Base-by-base conservation (phyloP, 2,888 invertebrate species). In the Sinopyrophorus schimmeli region DNA sequence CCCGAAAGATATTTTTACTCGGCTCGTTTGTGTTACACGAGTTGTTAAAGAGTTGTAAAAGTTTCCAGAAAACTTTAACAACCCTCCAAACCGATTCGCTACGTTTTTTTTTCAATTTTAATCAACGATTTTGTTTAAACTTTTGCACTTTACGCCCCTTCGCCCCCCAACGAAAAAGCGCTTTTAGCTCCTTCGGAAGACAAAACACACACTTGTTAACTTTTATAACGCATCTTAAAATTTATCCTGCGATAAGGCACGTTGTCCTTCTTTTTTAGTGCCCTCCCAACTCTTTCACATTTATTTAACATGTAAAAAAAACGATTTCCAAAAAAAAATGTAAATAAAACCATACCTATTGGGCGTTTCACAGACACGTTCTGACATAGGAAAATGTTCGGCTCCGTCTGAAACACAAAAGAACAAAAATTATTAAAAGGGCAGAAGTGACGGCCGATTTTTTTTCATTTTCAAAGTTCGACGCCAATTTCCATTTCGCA, bases 381-480 rank as follows among this genome's bases (percentile, higher is more conserved):
- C 69, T 62, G 67, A 62, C 62, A 65, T 67, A 63, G 64, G 62
- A 64, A 65, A 61, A 53, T 57, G 53, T 53, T 61, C 60, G 9
- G 58, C 51, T 31, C 54, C 67, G 62, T 59, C 69, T 70, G 62
- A 6, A 69, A 68, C 16, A 56, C 7, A 12, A 20, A 23, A 20
- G 5, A 27, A 27, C 27, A 26, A 23, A 30, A 31, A 38, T 30
- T 35, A 18, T 5, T 9, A 11, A 16, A 15, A 16, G 14, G 15
- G n/a, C 3, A 30, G 5, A 12, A 30, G 15, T n/a, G 30, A 5
- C 14, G 14, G 15, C 17, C 16, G 11, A 35, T 10, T 23, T 15
- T 32, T n/a, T n/a, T 18, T 16, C 28, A 30, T 35, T 32, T 24
- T 16, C 24, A 16, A 20, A 48, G 30, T 27, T 30, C 42, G 37